A percentile compares a stretch with the other conserved stretches of the same genome.
Conservation (phyloP, 2,888 invertebrate genomes). For the Apomyelois bistriatella region DNA sequence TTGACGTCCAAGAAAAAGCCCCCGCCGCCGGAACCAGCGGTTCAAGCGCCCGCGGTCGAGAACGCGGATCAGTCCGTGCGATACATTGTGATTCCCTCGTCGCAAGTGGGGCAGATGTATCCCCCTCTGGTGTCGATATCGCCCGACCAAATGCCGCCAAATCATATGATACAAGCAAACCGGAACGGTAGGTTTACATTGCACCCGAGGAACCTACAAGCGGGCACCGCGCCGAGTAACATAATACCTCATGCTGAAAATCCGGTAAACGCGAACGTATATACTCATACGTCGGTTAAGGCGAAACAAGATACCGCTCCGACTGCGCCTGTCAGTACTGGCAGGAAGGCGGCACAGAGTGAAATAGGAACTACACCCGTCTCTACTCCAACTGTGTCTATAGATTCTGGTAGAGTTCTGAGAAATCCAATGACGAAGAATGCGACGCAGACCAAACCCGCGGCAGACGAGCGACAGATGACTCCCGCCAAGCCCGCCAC, state of each 20-base stretch:
- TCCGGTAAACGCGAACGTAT: background rate
- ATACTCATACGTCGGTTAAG: background rate
- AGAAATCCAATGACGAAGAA: background rate
- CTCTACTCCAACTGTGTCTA: background rate
- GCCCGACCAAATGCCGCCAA: background rate
- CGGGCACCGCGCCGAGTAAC: background rate
- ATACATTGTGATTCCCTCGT: background rate
- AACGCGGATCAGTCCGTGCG: background rate
- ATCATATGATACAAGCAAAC: background rate
- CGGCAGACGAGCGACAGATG: background rate
- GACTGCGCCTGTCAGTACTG: background rate
- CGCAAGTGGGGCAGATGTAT: background rate
- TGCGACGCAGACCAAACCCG: too few species aligned
- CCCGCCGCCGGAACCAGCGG: constrained; percentile 5
- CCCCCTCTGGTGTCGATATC: background rate
- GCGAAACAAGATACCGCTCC: background rate
- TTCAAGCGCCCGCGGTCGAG: background rate
- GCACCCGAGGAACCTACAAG: background rate
- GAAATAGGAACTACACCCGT: background rate
- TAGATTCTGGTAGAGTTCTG: background rate
- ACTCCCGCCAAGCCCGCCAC: background rate
- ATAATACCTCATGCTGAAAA: background rate
- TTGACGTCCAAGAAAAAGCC: background rate
- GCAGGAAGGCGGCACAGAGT: background rate
- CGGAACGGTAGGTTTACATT: background rate